These are phyloP conservation scores for Chloropsis hardwickii DNA, from an alignment of 2,113 vertebrate genomes.

Conservation along the genomic window DNA sequence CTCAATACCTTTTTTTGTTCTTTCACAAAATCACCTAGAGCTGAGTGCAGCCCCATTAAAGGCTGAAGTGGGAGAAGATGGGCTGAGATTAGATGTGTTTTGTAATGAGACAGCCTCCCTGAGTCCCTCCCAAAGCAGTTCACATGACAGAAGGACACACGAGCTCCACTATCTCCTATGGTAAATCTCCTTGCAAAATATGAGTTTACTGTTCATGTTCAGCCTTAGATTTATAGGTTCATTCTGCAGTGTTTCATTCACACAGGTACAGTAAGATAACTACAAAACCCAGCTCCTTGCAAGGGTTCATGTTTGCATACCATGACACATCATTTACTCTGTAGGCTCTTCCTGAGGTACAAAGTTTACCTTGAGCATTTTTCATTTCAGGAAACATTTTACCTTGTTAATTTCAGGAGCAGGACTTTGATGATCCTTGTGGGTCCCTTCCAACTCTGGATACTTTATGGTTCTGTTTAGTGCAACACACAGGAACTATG, in stretches of 20 bases:
- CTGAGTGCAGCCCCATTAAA: background rate
- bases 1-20: background rate
- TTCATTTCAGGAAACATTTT: background rate
- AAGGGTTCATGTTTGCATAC: background rate
- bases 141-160: background rate
- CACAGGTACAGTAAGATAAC: background rate
- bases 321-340: background rate
- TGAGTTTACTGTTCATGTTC: background rate
- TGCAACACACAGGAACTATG: background rate
- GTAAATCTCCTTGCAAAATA: background rate
- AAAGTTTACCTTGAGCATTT: background rate
- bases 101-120: background rate
- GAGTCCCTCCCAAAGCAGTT: rapidly evolving
- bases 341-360: background rate
- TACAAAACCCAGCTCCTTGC: background rate
- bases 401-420: background rate
- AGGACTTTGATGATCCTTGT: background rate
- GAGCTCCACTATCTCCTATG: background rate
- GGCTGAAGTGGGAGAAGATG: background rate
- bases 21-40: background rate
- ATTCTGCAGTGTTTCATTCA: background rate
- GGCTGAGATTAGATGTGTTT: background rate
- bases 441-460: background rate
- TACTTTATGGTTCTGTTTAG: background rate
- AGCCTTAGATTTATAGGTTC: background rate